Base-by-base conservation (phyloP, 2,888 invertebrate genomes). In the Erebia epiphron region DNA sequence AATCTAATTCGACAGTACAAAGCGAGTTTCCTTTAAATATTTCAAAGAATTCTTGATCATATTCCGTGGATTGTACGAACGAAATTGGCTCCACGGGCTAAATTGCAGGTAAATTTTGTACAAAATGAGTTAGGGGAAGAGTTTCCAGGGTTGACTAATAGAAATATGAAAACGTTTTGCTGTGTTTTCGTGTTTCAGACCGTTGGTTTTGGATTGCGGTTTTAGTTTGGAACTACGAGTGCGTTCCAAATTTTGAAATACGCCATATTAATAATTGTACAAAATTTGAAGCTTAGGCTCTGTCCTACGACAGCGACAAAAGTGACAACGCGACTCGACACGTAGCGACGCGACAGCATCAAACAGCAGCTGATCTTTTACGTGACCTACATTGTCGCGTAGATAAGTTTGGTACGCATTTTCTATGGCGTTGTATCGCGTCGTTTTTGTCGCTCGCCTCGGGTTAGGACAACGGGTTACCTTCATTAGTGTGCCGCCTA, bases 101-200 rank as follows among this genome's bases (percentile, higher is more conserved):
- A 61, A 61, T 61, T 41, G 60, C 43, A 43, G 16, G 18, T 61
- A 43, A 61, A 43, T 61, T 35, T 43, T 61, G 43, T 43, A 43
- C 60, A 16, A 7, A 35, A 58, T 58, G 58, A 61, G 43, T 43
- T 60, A 16, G 11, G 16, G n/a, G 43, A 60, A 16, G 16, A 60
- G 41, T 61, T 61, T 43, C 16, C 43, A 61, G 43, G 10, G 35
- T 60, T 35, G 41, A 60, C 11, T 35, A 41, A 58, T 58, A n/a
- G n/a, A n/a, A 35, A n/a, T 26, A 21, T 57, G 14, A 26, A 26
- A 57, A 26, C 41, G 35, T 58, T 35, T 35, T 5, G 8, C 35
- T n/a, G 35, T 58, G 58, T 58, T 58, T 14, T 35, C 41, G 9
- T 5, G 58, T n/a, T n/a, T n/a, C n/a, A 1, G 11, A 16, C 10